Percentiles rank a stretch among this genome's conserved stretches.
Conservation (phyloP, 2,888 invertebrate species). For the Mesoligia furuncula region DNA sequence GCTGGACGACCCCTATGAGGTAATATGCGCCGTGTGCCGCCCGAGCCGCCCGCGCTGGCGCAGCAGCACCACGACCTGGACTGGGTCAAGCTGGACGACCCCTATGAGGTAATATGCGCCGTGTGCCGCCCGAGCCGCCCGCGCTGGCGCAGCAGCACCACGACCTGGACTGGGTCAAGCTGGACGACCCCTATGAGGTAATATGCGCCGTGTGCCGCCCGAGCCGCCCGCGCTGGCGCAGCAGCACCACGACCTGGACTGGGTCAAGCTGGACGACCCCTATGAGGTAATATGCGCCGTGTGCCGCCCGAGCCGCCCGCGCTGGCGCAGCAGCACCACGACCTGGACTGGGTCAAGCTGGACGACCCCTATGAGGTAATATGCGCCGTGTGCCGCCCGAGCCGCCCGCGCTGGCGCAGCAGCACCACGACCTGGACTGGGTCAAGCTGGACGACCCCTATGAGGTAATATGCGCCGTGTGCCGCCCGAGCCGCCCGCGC, state of each 20-base stretch:
- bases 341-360: constrained; percentile 92
- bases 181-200: constrained; percentile 91
- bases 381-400: constrained; percentile 93
- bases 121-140: constrained; percentile 89
- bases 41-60: constrained; percentile 87
- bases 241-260: constrained; percentile 91
- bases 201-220: constrained; percentile 92
- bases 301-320: constrained; percentile 90
- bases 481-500: constrained; percentile 89
- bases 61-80: constrained; percentile 91
- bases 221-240: constrained; percentile 87
- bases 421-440: constrained; percentile 91
- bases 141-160: constrained; percentile 88
- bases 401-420: constrained; percentile 89
- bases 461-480: constrained; percentile 92
- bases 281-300: constrained; percentile 92
- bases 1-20: constrained; percentile 91
- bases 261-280: constrained; percentile 92
- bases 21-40: constrained; percentile 92
- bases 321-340: constrained; percentile 88
- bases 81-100: constrained; percentile 92
- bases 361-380: constrained; percentile 90
- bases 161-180: constrained; percentile 92
- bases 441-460: constrained; percentile 92
- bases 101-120: constrained; percentile 92